Percentiles rank a stretch among this genome's conserved stretches.
These are phyloP conservation scores for Anableps anableps DNA, from an alignment of 2,797 vertebrate genomes.

Conservation along the genomic window DNA sequence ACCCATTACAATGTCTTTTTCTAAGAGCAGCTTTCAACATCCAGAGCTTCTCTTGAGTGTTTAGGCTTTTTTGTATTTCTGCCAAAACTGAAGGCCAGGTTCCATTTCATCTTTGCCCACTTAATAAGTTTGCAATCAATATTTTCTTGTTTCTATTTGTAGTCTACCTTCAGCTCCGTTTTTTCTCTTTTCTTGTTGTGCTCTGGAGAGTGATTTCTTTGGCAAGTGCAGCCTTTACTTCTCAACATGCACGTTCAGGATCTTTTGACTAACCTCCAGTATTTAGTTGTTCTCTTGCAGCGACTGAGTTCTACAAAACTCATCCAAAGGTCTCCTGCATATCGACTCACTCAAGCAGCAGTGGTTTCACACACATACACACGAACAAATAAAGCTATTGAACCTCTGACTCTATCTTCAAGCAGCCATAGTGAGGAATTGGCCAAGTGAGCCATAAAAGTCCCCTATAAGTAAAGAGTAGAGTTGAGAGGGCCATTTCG, in stretches of 20 bases:
- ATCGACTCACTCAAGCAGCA: slow-evolving; percentile 53
- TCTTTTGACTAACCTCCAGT: slow-evolving; percentile 50
- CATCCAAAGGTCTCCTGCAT: slow-evolving; percentile 56
- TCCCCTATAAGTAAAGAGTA: slow-evolving; percentile 51
- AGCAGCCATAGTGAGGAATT: slow-evolving; percentile 49
- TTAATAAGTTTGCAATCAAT: slow-evolving; percentile 25
- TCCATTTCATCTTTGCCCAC: background rate
- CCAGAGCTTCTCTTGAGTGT: slow-evolving; percentile 29
- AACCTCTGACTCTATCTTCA: slow-evolving; percentile 62
- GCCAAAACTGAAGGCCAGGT: slow-evolving; percentile 16
- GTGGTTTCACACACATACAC: slow-evolving; percentile 36
- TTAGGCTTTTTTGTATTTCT: slow-evolving; percentile 22
- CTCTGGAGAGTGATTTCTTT: slow-evolving; percentile 40
- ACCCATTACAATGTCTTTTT: slow-evolving; percentile 26
- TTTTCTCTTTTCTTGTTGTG: slow-evolving; percentile 9
- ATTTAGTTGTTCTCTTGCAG: slow-evolving; percentile 44
- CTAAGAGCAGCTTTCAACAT: slow-evolving; percentile 31
- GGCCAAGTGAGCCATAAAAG: slow-evolving; percentile 54
- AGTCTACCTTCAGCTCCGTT: slow-evolving; percentile 13
- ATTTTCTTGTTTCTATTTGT: slow-evolving; percentile 20
- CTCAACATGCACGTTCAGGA: slow-evolving; percentile 26
- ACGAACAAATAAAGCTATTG: slow-evolving; percentile 54
- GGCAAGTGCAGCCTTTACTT: slow-evolving; percentile 40
- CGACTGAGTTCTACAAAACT: slow-evolving; percentile 47
- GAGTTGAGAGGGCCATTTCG: slow-evolving; percentile 61